Base-by-base conservation (phyloP, 2,113 vertebrate species). In the Oxyruncus cristatus region DNA sequence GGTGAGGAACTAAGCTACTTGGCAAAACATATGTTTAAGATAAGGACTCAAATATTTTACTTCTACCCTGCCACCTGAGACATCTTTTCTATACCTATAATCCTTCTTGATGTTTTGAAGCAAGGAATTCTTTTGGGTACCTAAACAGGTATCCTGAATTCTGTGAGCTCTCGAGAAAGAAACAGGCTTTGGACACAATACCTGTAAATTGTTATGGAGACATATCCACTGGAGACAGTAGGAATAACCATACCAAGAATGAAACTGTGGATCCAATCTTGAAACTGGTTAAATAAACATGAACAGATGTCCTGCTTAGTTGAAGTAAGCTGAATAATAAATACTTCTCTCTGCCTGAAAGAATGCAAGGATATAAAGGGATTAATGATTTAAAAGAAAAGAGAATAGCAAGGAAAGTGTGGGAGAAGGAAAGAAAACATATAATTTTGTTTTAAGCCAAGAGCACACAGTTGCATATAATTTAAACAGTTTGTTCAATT, bases 241-340 rank as follows among this genome's bases (percentile, higher is more conserved):
- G 20, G 39, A 85, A 61, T 80, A 90, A 62, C 16, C 32, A 53
- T 20, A 30, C 44, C 73, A 62, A 80, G 14, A 83, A 75, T 39
- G 50, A 74, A 93, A 80, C 27, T 86, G 35, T 6, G 4, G 9
- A 50, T 86, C 58, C 49, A 55, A 7, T 52, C 58, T 85, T 83
- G 49, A 80, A 80, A 65, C 50, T 86, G 46, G 35, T 94, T 95
- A 95, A 93, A 91, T 59, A 95, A 94, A 83, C 76, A 93, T 22
- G 8, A 72, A 92, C 30, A 74, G 68, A 77, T 86, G 79, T 86
- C 52, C 67, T 84, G n/a, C 47, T 89, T 59, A 78, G 52, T 47
- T 42, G 35, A 89, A 93, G 59, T 76, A 93, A 84, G 24, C 33
- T 55, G 63, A 92, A 84, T 75, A 35, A 90, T 67, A 92, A 96